Base-by-base conservation (phyloP, 2,113 vertebrate species). In the Pandion haliaetus region DNA sequence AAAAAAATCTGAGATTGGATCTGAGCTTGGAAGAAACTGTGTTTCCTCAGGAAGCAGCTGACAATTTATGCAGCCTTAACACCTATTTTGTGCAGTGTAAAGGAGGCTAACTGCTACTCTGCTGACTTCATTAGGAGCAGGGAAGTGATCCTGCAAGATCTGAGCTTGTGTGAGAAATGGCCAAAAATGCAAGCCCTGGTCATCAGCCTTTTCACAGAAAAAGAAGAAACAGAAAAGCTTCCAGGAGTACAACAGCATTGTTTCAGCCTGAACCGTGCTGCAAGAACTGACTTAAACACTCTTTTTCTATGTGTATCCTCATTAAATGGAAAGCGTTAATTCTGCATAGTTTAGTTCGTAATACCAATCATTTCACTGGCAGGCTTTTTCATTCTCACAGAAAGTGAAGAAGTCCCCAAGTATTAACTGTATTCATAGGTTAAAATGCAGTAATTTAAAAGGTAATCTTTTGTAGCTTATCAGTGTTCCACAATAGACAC, bases 371-470 rank as follows among this genome's bases (percentile, higher is more conserved):
- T 81, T 91, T 77, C 21, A 77, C 13, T 81, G 42, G n/a, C 14
- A 88, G 16, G 9, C 9, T 87, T 86, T 82, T 44, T 81, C 34
- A 69, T 65, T 81, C 49, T 86, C 36, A 52, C n/a, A 69, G 72
- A 86, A 92, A 78, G 28, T 32, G 32, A 82, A 82, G 55, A 58
- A 40, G 40, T 72, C 72, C 57, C 67, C 29, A 79, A 61, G 28
- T 86, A 28, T 16, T 82, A 69, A 69, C 90, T 29, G 20, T 11
- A 70, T 65, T 47, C 34, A 42, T 19, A 94, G 59, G 65, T 93
- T 86, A 92, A 66, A 95, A 58, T n/a, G 32, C 18, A 94, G 57
- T 78, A 86, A 96, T 90, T 94, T 73, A 67, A 95, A 95, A 85
- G 25, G 26, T 34, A 86, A 94, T 95, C 67, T 73, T 92, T 92